Conservation (phyloP, 1,140 invertebrate species). For the Campodea augens region DNA sequence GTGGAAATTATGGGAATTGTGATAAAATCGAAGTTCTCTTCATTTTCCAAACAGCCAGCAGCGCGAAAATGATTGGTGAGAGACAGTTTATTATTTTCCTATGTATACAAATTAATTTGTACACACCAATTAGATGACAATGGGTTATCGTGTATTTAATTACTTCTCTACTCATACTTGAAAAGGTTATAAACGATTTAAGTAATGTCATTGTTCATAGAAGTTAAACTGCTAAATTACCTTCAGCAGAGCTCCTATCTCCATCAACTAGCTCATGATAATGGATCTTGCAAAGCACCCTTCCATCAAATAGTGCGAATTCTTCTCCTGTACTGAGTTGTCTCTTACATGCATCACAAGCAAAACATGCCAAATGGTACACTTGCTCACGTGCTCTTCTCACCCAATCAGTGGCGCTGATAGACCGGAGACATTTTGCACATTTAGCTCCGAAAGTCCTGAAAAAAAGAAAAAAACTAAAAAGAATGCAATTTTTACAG, state of each 20-base stretch:
- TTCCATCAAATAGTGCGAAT: slow-evolving; percentile 35
- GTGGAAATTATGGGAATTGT: too few species aligned
- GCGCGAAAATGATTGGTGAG: too few species aligned
- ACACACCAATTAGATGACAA: too few species aligned
- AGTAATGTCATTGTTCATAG: not conserved
- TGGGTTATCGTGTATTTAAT: too few species aligned
- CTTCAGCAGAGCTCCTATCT: slow-evolving; percentile 12
- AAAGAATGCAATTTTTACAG: too few species aligned
- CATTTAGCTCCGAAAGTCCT: slow-evolving; percentile 41
- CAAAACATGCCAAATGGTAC: slow-evolving; percentile 47
- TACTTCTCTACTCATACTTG: too few species aligned
- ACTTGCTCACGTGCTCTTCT: slow-evolving; percentile 29
- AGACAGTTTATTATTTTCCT: too few species aligned
- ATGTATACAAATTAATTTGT: too few species aligned
- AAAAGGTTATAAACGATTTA: too few species aligned
- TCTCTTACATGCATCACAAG: slow-evolving; percentile 41
- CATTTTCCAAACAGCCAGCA: too few species aligned
- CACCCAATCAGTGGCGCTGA: slow-evolving; percentile 41
- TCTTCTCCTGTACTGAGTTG: slow-evolving; percentile 45
- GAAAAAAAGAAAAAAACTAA: slow-evolving; percentile 10
- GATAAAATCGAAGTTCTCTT: too few species aligned
- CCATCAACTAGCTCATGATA: slow-evolving; percentile 35
- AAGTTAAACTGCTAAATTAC: slow-evolving; percentile 1
- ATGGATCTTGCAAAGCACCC: slow-evolving; percentile 38
- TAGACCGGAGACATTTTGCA: slow-evolving; percentile 34